Base-by-base conservation (phyloP, 2,797 vertebrate species). In the Emys orbicularis region DNA sequence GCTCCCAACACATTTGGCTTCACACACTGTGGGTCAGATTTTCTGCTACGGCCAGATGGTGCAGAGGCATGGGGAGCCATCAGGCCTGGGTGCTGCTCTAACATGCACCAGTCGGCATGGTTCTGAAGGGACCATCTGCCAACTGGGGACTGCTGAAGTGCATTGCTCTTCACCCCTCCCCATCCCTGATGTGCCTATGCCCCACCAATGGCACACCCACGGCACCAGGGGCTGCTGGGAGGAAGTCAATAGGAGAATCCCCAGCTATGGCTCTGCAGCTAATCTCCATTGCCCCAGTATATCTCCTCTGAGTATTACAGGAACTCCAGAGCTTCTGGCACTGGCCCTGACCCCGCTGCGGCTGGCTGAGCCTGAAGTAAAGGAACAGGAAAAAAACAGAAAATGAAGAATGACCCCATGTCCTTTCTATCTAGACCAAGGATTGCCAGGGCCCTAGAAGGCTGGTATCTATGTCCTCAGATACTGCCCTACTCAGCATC, bases 221-320 rank as follows among this genome's bases (percentile, higher is more conserved):
- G 53, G 13, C 77, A 8, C 8, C 0, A 47, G 83, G 11, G 9
- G 68, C 50, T 93, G 15, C 44, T 19, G 7, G 37, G 13, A 57
- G 54, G 47, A 27, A 74, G 89, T 8, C 7, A 11, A 56, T n/a
- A 31, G 79, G 3, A 76, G 81, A 88, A 85, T 83, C 3, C 15
- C 83, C 65, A n/a, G 1, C 44, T 93, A 21, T 84, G 47, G 76
- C 37, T 27, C 81, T 0, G 0, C 29, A 49, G 68, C n/a, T 72
- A 72, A 21, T 16, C 37, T 41, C 2, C 74, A 6, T 12, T 72
- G 16, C 7, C 68, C 83, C 15, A 53, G 6, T 29, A 49, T 49
- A 16, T 49, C 41, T 77, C 74, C 13, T 77, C 23, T 77, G 44
- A 15, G 44, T 49, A 31, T 49, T 47, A 10, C 44, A 49, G 74